These are phyloP conservation scores for Crotalus viridis DNA, from an alignment of 2,113 vertebrate species.

Conservation along the genomic window DNA sequence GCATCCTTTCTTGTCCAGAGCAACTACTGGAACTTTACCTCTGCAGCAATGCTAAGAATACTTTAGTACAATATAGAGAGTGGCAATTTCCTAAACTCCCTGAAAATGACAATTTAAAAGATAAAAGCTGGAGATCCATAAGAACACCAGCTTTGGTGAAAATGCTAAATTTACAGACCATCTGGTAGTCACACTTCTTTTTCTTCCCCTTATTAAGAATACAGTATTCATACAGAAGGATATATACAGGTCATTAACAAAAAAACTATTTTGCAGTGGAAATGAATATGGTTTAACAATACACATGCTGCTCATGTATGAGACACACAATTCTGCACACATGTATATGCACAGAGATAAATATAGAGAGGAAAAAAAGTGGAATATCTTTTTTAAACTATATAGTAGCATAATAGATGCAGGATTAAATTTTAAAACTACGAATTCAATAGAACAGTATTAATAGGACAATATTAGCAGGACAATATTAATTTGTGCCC, in stretches of 20 bases:
- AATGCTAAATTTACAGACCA: not conserved
- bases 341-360: not conserved
- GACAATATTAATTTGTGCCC: not conserved
- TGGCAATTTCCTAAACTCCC: not conserved
- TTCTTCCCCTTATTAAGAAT: not conserved
- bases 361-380: not conserved
- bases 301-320: not conserved
- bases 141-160: not conserved
- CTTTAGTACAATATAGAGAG: not conserved
- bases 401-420: not conserved
- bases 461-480: not conserved
- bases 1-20: not conserved
- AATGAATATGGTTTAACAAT: not conserved
- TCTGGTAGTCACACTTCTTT: not conserved
- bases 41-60: not conserved
- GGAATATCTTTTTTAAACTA: not conserved
- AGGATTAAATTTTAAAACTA: not conserved
- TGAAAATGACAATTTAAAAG: not conserved
- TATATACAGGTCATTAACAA: not conserved
- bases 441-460: not conserved
- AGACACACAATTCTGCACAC: not conserved
- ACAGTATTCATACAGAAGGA: not conserved
- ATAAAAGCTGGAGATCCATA: not conserved
- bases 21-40: not conserved
- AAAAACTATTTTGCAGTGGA: not conserved